Conservation (phyloP, 2,888 invertebrate genomes). For the Agapostemon virescens region DNA sequence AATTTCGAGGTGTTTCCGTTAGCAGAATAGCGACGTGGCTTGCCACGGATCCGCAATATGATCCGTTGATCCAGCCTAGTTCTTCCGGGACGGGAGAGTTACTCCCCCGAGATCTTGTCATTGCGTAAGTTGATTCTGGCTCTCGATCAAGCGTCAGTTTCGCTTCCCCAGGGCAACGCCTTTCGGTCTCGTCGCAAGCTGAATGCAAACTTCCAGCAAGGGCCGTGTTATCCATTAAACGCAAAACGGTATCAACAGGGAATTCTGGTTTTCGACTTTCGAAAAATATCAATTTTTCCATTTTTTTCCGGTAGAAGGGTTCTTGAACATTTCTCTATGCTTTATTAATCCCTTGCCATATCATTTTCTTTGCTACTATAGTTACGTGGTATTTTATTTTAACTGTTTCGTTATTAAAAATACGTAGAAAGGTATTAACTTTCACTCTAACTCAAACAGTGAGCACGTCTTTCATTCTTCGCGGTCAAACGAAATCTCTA, state of each 20-base stretch:
- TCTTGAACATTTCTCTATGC: background rate
- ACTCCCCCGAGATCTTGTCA: slow-evolving; percentile 2
- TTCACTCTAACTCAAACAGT: too few species aligned
- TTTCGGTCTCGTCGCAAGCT: background rate
- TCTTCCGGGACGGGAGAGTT: slow-evolving; percentile 4
- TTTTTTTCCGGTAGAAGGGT: background rate
- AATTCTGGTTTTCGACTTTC: background rate
- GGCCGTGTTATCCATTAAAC: background rate
- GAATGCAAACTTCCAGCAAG: background rate
- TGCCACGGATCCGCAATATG: slow-evolving; percentile 20
- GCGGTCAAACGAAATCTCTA: too few species aligned
- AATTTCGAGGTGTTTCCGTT: slow-evolving; percentile 7
- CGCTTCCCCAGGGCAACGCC: background rate
- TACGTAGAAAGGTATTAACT: too few species aligned
- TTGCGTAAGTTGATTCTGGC: slow-evolving; percentile 27
- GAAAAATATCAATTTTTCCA: background rate
- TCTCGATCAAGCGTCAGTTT: slow-evolving; percentile 21
- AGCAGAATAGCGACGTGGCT: background rate
- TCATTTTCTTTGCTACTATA: too few species aligned
- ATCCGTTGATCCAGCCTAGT: slow-evolving; percentile 9
- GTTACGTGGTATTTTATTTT: too few species aligned
- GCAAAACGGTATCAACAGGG: background rate
- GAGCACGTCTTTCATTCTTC: too few species aligned
- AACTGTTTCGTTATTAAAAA: too few species aligned
- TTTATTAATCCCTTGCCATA: too few species aligned